Base-by-base conservation (phyloP, 2,888 invertebrate genomes). In the Drosophila nr. perissopoda region DNA sequence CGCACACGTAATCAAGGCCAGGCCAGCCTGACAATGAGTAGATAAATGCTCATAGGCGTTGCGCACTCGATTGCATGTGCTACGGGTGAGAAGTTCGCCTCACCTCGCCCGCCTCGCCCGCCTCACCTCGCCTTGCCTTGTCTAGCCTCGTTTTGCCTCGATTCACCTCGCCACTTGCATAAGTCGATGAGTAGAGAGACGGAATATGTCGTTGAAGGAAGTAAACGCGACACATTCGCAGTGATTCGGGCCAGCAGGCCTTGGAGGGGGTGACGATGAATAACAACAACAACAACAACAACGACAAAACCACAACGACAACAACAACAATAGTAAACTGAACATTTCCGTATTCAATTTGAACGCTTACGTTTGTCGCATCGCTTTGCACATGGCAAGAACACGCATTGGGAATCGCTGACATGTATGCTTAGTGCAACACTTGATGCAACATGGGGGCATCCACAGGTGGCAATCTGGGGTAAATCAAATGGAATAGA, bases 321-420 rank as follows among this genome's bases (percentile, higher is more conserved):
- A 42, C 53, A 7, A 46, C 21, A 16, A 25, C 46, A 46, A 46
- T 25, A 46, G 25, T 46, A 46, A 46, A 46, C 46, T 46, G n/a
- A 63, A 54, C 40, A 64, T 67, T 77, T 77, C 70, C 79, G 74
- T 34, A 74, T 62, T 60, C 51, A 70, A 70, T 54, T 62, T 51
- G 25, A 29, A 61, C 25, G 62, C 57, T 62, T 75, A 64, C 63
- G 58, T 62, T 62, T 16, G 34, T 34, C 33, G 33, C 54, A 40
- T 52, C n/a, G 33, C 31, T 25, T 29, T 52, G 61, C 70, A 78
- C 79, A 74, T 78, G 75, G 63, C 65, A 42, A 21, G 38, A 53
- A 78, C 79, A 74, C 70, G 74, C 62, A 68, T 31, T 54, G 27
- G 21, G 21, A 48, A 62, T n/a, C 16, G 64, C 52, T 63, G 52